These are phyloP conservation scores for Maniola hyperantus DNA, from an alignment of 2,888 invertebrate species.

Conservation along the genomic window DNA sequence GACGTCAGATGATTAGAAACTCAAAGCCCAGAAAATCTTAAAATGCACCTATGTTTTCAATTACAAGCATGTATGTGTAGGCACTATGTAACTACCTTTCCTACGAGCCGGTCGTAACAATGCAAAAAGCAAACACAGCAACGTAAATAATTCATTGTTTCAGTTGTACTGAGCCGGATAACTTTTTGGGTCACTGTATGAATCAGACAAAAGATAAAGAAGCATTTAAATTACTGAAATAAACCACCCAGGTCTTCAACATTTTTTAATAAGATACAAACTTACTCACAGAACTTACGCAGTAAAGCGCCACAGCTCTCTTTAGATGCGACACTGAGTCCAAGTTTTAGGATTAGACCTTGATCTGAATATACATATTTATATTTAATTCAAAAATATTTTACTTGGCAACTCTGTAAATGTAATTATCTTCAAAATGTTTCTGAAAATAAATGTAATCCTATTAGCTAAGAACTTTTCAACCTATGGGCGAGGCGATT, in stretches of 20 bases:
- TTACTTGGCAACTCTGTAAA: too few species aligned
- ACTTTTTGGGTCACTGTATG: constrained; percentile 39
- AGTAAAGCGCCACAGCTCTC: too few species aligned
- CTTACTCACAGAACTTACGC: too few species aligned
- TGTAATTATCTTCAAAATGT: too few species aligned
- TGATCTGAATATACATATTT: too few species aligned
- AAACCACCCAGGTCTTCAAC: constrained; percentile 3
- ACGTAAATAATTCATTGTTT: constrained; percentile 39
- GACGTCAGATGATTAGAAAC: background rate
- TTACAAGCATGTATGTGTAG: constrained; percentile 1
- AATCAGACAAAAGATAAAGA: constrained; percentile 32
- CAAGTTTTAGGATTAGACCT: too few species aligned
- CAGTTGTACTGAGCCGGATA: constrained; percentile 33
- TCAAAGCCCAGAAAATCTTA: background rate
- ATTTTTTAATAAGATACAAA: background rate
- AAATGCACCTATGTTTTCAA: background rate
- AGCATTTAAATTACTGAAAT: constrained; percentile 18
- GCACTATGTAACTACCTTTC: constrained; percentile 8
- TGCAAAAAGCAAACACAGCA: constrained; percentile 36
- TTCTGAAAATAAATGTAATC: too few species aligned
- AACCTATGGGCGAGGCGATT: too few species aligned
- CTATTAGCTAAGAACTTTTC: too few species aligned
- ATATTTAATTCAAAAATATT: too few species aligned
- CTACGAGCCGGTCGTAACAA: constrained; percentile 30
- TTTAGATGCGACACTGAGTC: too few species aligned